These are phyloP conservation scores for Rhagonycha lutea DNA, from an alignment of 2,888 invertebrate genomes.

Conservation along the genomic window DNA sequence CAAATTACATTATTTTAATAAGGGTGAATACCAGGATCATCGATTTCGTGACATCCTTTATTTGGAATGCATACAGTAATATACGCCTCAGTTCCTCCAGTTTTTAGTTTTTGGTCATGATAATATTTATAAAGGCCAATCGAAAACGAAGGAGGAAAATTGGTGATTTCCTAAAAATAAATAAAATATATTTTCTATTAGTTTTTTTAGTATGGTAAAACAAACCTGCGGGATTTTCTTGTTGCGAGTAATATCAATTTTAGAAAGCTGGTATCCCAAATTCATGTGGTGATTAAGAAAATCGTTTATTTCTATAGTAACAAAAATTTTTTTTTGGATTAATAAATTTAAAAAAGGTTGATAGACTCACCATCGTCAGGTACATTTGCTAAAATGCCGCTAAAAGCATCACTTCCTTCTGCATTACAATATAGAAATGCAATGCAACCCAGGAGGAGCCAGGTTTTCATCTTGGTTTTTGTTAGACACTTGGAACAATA, in stretches of 20 bases:
- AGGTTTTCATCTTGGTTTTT: not conserved
- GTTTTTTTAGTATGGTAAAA: not conserved
- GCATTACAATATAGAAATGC: not conserved
- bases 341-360: not conserved
- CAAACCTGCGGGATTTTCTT: not conserved
- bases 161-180: not conserved
- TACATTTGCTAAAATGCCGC: not conserved
- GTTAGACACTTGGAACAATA: not conserved
- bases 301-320: not conserved
- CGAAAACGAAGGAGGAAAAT: not conserved
- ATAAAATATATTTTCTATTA: too few species aligned
- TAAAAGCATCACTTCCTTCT: not conserved
- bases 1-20: too few species aligned
- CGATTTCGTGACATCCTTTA: not conserved
- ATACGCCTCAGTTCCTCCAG: not conserved
- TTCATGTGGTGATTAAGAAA: not conserved
- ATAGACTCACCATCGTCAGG: not conserved
- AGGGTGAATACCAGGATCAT: not conserved
- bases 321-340: not conserved
- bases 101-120: not conserved
- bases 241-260: not conserved
- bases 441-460: not conserved
- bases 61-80: not conserved
- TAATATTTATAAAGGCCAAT: not conserved
- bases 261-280: not conserved